phyloP scores from a whole-genome alignment of 2,797 vertebrate genomes.

The Cossypha heuglini region DNA sequence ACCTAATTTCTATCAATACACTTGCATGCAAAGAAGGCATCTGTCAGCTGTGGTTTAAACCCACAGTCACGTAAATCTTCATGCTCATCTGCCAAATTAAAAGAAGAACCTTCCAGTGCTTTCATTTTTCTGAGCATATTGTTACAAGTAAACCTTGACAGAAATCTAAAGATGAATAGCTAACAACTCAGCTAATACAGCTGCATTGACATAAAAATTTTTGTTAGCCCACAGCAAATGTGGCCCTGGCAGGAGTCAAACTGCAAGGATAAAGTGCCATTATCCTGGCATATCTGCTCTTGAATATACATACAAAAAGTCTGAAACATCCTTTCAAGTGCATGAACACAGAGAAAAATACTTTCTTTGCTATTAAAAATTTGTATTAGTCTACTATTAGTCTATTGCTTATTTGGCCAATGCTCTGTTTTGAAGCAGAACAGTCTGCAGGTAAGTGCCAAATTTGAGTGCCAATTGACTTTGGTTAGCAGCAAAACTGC shows the following conservation, averaged over 20 bases:
- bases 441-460: neutral
- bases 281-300: neutral
- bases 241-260: neutral
- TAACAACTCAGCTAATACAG: neutral
- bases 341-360: neutral
- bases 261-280: neutral
- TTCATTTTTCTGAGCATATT: neutral
- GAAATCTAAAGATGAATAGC: neutral
- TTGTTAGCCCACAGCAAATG: neutral
- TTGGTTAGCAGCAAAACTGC: neutral
- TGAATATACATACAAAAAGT: neutral
- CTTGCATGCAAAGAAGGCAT: neutral
- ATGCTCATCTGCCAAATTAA: rapidly evolving
- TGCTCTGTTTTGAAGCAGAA: neutral
- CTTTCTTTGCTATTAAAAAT: neutral
- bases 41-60: neutral
- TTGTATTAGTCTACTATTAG: neutral
- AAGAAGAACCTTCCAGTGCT: neutral
- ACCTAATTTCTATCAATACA: neutral
- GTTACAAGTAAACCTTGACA: neutral
- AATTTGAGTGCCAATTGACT: neutral
- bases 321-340: neutral
- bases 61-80: neutral
- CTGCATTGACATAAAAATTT: neutral
- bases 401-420: neutral